These are phyloP conservation scores for Pyrocoelia pectoralis DNA, from an alignment of 2,888 invertebrate species.

Conservation along the genomic window DNA sequence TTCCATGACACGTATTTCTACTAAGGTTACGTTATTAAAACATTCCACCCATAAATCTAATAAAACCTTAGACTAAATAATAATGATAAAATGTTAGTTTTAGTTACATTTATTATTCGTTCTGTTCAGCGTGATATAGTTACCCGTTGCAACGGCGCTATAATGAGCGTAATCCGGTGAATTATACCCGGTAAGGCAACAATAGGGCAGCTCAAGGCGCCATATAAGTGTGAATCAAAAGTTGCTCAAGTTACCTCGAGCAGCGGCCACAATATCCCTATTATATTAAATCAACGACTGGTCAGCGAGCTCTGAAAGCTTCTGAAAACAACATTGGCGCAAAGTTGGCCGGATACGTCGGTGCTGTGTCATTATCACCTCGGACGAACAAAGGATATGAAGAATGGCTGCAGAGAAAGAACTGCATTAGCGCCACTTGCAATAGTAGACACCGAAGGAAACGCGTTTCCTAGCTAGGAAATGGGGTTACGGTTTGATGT, in stretches of 20 bases:
- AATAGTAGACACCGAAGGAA: constrained; percentile 39
- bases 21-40: too few species aligned
- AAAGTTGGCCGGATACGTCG: constrained; percentile 58
- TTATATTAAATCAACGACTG: constrained; percentile 55
- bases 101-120: constrained; percentile 35
- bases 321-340: constrained; percentile 55
- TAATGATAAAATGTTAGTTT: constrained; percentile 13
- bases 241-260: constrained; percentile 55
- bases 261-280: constrained; percentile 56
- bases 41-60: too few species aligned
- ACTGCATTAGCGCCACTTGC: constrained; percentile 56
- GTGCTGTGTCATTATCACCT: constrained; percentile 60
- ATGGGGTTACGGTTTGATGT: constrained; percentile 54
- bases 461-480: constrained; percentile 44
- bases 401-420: constrained; percentile 56
- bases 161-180: constrained; percentile 45
- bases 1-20: too few species aligned
- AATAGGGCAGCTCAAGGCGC: constrained; percentile 51
- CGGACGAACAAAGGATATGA: constrained; percentile 58
- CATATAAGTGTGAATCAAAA: constrained; percentile 55
- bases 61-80: too few species aligned
- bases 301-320: constrained; percentile 46
- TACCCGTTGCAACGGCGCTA: constrained; percentile 17
- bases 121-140: constrained; percentile 7
- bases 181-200: constrained; percentile 43